Conservation (phyloP, 2,888 invertebrate species). For the Gymnocheta viridis region DNA sequence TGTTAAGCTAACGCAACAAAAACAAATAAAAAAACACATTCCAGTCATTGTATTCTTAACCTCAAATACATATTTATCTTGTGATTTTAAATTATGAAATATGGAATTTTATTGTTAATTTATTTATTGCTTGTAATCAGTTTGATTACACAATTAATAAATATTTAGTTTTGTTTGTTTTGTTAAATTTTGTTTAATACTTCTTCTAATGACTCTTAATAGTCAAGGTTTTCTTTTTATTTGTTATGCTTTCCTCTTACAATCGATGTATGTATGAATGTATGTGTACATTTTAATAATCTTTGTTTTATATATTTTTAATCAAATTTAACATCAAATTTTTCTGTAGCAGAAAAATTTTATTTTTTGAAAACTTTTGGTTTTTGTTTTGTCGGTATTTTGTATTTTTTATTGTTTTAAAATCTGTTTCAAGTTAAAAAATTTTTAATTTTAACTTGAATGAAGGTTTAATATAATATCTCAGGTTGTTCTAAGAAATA, state of each 20-base stretch:
- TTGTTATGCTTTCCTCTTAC: constrained; percentile 14
- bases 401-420: constrained; percentile 32
- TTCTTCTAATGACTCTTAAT: constrained; percentile 1
- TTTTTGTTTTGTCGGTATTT: constrained; percentile 17
- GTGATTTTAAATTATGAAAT: constrained; percentile 32
- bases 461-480: too few species aligned
- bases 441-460: too few species aligned
- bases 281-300: constrained; percentile 22
- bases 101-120: background rate
- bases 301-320: background rate
- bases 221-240: constrained; percentile 48
- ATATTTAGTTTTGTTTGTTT: constrained; percentile 21
- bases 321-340: background rate
- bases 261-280: background rate
- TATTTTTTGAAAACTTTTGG: background rate
- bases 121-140: constrained; percentile 28
- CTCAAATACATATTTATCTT: constrained; percentile 45
- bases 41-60: constrained; percentile 28
- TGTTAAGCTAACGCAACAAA: background rate
- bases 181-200: background rate
- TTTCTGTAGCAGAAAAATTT: background rate
- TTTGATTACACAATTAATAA: constrained; percentile 36
- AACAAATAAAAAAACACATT: constrained; percentile 12
- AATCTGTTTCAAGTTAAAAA: constrained; percentile 39
- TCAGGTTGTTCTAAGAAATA: too few species aligned